These are phyloP conservation scores for Amblyraja radiata DNA, from an alignment of 2,797 vertebrate species.

Conservation along the genomic window DNA sequence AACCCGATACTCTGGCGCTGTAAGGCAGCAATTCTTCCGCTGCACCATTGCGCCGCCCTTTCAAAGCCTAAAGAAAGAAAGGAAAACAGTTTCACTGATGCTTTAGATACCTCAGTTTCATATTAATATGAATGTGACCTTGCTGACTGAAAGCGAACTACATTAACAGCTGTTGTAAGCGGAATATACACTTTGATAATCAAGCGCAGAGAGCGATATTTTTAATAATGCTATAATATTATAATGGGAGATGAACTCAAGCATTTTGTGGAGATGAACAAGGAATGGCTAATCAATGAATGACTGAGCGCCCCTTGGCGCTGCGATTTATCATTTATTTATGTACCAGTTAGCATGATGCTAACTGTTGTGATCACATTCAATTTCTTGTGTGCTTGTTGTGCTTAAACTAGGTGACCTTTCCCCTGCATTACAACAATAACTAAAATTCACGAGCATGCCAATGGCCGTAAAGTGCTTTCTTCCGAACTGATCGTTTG, in stretches of 20 bases:
- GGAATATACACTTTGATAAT: not conserved
- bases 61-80: not conserved
- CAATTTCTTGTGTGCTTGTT: not conserved
- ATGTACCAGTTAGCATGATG: not conserved
- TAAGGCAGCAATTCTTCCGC: too few relatives aligned
- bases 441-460: not conserved
- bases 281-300: constrained; percentile 4
- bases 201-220: not conserved
- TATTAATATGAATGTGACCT: not conserved
- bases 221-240: not conserved
- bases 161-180: not conserved
- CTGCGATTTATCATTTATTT: not conserved
- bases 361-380: not conserved
- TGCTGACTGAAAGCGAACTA: not conserved
- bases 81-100: not conserved
- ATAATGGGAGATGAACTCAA: not conserved
- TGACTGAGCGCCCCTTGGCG: not conserved
- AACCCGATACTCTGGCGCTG: too few relatives aligned
- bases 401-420: not conserved
- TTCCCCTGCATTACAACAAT: not conserved
- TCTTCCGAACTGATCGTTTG: not conserved
- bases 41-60: too few relatives aligned
- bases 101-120: not conserved
- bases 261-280: not conserved
- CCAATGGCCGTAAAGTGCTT: not conserved